These are phyloP conservation scores for Habropoda laboriosa DNA, from an alignment of 1,140 invertebrate species.

Conservation along the genomic window DNA sequence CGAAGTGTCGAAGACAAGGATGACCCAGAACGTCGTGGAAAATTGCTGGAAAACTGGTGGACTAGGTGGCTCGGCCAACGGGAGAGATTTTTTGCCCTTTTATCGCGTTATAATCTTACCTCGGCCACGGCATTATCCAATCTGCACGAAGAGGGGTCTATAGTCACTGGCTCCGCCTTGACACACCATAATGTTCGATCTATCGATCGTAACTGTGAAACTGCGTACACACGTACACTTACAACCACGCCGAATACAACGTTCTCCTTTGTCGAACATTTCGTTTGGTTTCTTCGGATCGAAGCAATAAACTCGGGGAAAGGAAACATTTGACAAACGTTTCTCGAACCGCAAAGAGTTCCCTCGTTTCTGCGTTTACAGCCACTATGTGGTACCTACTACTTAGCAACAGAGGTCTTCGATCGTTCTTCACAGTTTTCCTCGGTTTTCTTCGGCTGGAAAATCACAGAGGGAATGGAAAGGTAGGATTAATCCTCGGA, in stretches of 20 bases:
- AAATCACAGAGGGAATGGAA: neutral
- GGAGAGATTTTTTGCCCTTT: constrained; percentile 31
- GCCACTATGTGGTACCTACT: no score
- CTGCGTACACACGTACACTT: neutral
- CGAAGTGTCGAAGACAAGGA: constrained; percentile 33
- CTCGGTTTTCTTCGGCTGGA: neutral
- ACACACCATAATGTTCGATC: neutral
- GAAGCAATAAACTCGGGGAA: neutral
- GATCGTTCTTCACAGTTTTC: neutral
- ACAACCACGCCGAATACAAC: no score
- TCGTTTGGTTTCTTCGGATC: neutral
- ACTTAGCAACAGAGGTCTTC: neutral
- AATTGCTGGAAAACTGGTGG: constrained; percentile 37
- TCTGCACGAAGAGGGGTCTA: constrained; percentile 12
- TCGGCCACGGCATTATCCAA: constrained; percentile 36
- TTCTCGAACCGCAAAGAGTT: neutral
- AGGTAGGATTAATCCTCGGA: constrained; percentile 9
- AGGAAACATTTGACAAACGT: neutral
- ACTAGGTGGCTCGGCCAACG: neutral
- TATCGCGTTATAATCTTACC: constrained; percentile 50
- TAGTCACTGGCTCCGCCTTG: neutral
- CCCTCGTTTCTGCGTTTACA: neutral
- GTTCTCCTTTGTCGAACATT: constrained; percentile 2
- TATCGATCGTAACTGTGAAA: neutral
- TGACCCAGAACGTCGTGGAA: constrained; percentile 27